These are phyloP conservation scores for Sebastes trivittatus DNA, from an alignment of 2,797 vertebrate species.

Conservation along the genomic window DNA sequence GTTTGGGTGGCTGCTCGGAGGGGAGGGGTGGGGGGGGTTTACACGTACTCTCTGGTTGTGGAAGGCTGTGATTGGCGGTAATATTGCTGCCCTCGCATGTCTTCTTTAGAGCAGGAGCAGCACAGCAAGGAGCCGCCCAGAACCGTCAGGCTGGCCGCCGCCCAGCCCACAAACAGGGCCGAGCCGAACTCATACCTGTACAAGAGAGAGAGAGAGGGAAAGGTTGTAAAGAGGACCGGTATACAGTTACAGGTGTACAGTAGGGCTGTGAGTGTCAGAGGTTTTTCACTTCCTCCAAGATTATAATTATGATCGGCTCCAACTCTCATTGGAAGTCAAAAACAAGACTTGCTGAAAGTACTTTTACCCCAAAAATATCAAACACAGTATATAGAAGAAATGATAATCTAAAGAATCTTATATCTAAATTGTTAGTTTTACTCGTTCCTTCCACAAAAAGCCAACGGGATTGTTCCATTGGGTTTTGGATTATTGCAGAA, in stretches of 20 bases:
- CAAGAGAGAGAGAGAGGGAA: conserved; percentile 11
- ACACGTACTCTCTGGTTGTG: conserved; percentile 94
- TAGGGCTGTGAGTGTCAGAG: background rate
- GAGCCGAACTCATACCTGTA: conserved; percentile 95
- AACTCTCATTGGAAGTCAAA: background rate
- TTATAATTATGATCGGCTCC: background rate
- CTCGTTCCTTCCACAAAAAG: no score
- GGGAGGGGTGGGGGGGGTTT: conserved; percentile 69
- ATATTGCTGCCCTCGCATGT: conserved; percentile 89
- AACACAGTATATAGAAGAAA: background rate
- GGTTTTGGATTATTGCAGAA: no score
- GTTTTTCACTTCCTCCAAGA: background rate
- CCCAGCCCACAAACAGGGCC: conserved; percentile 95
- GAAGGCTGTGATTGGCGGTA: conserved; percentile 92
- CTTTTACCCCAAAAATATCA: background rate
- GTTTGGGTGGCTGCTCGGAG: conserved; percentile 70
- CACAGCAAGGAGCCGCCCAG: conserved; percentile 94
- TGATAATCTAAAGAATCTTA: background rate
- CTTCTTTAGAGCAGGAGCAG: conserved; percentile 91
- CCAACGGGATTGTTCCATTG: no score
- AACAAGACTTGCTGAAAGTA: background rate
- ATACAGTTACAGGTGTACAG: background rate
- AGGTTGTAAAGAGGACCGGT: background rate
- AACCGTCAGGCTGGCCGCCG: conserved; percentile 89
- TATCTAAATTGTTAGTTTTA: background rate